phyloP scores from a whole-genome alignment of 2,113 vertebrate species.

The Pomatostomus ruficeps region DNA sequence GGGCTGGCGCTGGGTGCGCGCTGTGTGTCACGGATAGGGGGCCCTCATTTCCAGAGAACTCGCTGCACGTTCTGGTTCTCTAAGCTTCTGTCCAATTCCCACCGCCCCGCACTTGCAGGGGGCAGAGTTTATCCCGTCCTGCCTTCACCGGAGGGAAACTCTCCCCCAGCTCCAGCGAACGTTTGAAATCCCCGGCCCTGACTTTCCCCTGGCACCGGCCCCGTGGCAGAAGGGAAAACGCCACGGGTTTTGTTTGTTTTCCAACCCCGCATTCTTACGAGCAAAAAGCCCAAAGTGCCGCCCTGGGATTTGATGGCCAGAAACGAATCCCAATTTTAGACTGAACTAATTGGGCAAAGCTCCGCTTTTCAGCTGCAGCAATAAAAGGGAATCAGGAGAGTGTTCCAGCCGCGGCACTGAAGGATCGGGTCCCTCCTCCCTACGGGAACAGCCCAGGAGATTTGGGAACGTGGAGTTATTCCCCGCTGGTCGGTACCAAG shows the following conservation, averaged over 20 bases:
- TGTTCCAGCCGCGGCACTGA: background rate
- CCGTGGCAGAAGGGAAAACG: background rate
- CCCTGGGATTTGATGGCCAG: background rate
- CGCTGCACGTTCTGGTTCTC: rapidly evolving
- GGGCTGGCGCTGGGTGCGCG: too few relatives aligned
- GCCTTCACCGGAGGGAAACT: background rate
- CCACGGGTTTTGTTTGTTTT: background rate
- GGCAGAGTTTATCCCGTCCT: background rate
- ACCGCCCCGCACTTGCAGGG: background rate
- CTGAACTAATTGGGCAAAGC: background rate
- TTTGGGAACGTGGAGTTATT: background rate
- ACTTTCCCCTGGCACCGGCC: background rate
- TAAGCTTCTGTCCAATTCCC: background rate
- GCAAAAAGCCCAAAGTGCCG: background rate
- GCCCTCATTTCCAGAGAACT: too few relatives aligned
- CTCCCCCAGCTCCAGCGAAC: background rate
- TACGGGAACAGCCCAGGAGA: background rate
- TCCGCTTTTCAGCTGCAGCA: background rate
- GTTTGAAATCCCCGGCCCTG: background rate
- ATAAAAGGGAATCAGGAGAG: background rate
- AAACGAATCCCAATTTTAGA: background rate
- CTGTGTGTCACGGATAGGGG: too few relatives aligned
- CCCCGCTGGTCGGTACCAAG: background rate
- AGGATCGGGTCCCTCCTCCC: background rate
- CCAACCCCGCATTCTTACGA: background rate